phyloP scores from a whole-genome alignment of 2,113 vertebrate species.

The Meleagris gallopavo region DNA sequence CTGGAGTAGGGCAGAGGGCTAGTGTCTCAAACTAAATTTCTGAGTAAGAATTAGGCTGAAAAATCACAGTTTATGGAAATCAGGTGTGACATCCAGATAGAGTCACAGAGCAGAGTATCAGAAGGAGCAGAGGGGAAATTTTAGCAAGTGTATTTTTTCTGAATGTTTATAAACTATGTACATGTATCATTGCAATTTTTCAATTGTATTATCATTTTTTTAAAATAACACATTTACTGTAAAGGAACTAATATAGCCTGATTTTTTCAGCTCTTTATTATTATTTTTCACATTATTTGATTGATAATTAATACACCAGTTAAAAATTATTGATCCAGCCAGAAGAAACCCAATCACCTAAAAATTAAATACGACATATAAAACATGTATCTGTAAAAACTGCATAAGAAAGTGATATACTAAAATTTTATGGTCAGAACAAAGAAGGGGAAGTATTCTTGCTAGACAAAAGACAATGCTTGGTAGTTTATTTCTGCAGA shows the following conservation, averaged over 20 bases:
- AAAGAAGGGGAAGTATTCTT: neutral
- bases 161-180: neutral
- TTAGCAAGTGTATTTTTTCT: neutral
- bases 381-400: neutral
- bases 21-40: neutral
- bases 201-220: neutral
- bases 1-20: neutral
- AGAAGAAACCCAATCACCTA: neutral
- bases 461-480: neutral
- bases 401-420: neutral
- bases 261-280: neutral
- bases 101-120: neutral
- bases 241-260: neutral
- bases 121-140: neutral
- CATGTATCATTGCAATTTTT: neutral
- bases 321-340: neutral
- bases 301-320: neutral
- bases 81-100: neutral
- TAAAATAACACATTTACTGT: neutral
- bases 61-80: neutral
- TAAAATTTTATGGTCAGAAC: neutral
- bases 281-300: neutral
- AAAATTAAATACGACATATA: neutral
- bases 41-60: neutral
- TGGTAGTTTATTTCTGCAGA: neutral